These are phyloP conservation scores for Protonibea diacanthus DNA, from an alignment of 2,797 vertebrate species.

Conservation along the genomic window DNA sequence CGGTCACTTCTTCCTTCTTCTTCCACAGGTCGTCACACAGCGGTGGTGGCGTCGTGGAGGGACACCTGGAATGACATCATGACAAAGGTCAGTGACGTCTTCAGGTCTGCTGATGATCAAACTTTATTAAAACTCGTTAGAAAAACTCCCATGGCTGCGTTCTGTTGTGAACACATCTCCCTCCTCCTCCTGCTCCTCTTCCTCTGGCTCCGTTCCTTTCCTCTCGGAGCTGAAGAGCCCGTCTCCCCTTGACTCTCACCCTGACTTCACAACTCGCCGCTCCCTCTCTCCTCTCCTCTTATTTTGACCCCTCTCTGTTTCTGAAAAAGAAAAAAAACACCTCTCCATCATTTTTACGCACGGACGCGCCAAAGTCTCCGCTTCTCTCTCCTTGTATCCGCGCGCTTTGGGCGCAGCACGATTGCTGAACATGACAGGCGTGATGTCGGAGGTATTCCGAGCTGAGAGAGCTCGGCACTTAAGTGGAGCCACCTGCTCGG, in stretches of 20 bases:
- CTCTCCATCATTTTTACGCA: constrained; percentile 56
- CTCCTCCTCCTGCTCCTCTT: not conserved
- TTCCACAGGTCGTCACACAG: not conserved
- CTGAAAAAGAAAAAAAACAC: too few species aligned
- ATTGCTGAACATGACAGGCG: not conserved
- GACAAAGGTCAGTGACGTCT: constrained; percentile 39
- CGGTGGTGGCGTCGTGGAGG: too few species aligned
- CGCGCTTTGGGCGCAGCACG: too few species aligned
- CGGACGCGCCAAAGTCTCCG: not conserved
- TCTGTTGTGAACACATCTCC: not conserved
- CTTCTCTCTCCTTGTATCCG: not conserved
- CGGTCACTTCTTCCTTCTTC: not conserved
- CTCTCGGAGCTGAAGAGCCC: not conserved
- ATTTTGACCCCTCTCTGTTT: too few species aligned
- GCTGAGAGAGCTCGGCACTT: not conserved
- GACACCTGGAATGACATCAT: constrained; percentile 52
- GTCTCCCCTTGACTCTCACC: not conserved
- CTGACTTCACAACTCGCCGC: not conserved
- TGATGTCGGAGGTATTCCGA: not conserved
- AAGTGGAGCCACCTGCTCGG: not conserved
- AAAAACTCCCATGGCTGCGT: constrained; percentile 13
- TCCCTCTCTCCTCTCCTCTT: not conserved
- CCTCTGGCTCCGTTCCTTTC: not conserved
- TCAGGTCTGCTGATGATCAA: constrained; percentile 4
- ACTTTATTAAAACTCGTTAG: constrained; percentile 12